These are phyloP conservation scores for Anthophora plumipes DNA, from an alignment of 2,888 invertebrate genomes.

Conservation along the genomic window DNA sequence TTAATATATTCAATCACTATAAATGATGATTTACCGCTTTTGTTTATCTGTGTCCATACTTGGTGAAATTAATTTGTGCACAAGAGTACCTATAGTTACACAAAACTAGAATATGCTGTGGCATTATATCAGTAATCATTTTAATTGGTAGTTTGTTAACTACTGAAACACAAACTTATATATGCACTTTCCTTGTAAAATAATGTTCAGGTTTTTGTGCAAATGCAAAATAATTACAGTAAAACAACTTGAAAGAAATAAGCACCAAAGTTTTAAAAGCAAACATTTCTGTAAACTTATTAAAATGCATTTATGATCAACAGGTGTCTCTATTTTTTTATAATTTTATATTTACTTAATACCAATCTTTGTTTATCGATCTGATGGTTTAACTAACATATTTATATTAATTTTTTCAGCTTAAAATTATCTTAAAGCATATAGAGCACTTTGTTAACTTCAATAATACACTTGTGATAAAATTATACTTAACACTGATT, in stretches of 20 bases:
- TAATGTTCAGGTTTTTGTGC: constrained; percentile 16
- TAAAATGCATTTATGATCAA: constrained; percentile 35
- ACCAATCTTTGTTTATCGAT: constrained; percentile 14
- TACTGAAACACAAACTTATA: constrained; percentile 30
- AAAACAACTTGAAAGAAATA: constrained; percentile 28
- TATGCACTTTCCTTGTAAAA: constrained; percentile 19
- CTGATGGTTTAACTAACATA: constrained; percentile 15
- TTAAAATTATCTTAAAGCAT: constrained; percentile 41
- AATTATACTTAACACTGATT: constrained; percentile 27
- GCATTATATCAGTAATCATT: constrained; percentile 11
- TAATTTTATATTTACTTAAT: constrained; percentile 15
- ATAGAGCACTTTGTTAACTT: constrained; percentile 33
- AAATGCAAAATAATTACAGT: constrained; percentile 27
- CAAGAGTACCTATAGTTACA: constrained; percentile 15
- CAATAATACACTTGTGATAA: constrained; percentile 17
- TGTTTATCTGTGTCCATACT: constrained; percentile 28
- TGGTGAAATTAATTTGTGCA: constrained; percentile 40
- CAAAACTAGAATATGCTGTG: constrained; percentile 27
- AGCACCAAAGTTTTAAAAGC: constrained; percentile 31
- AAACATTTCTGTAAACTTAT: constrained; percentile 20
- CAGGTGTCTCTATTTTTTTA: constrained; percentile 6
- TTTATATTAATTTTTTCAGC: constrained; percentile 24
- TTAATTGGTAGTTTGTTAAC: constrained; percentile 29
- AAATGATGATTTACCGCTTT: constrained; percentile 25
- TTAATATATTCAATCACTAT: constrained; percentile 34